Base-by-base conservation (phyloP, 2,888 invertebrate species). In the Apocheima hispidaria region DNA sequence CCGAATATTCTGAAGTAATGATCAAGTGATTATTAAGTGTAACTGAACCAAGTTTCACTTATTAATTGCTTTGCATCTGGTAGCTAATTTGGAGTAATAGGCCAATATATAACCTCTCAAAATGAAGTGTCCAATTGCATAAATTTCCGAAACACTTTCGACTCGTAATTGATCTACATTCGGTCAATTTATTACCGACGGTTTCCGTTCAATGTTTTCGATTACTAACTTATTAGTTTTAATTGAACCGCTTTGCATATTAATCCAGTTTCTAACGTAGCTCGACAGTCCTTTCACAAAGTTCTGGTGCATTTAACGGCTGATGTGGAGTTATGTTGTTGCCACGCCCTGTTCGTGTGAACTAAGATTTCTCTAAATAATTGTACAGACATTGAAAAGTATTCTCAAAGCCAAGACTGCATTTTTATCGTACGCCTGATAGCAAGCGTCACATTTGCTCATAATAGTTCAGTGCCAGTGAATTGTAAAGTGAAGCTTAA, bases 341-440 rank as follows among this genome's bases (percentile, higher is more conserved):
- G 68, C 81, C 84, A 78, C 85, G 78, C 86, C 87, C 74, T 68
- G 63, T 49, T 58, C 49, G 21, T 60, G 71, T 65, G 71, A 60
- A 72, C 68, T 49, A 53, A 63, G 78, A 75, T 83, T 81, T 80
- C 78, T 73, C 78, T 71, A 43, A 44, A 28, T 43, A n/a, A n/a
- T n/a, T n/a, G n/a, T n/a, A n/a, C n/a, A n/a, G n/a, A n/a, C n/a
- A n/a, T n/a, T n/a, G n/a, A n/a, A n/a, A n/a, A n/a, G n/a, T n/a
- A n/a, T n/a, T n/a, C n/a, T n/a, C n/a, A n/a, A n/a, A n/a, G n/a
- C n/a, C n/a, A n/a, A n/a, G n/a, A n/a, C n/a, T n/a, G n/a, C n/a
- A n/a, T n/a, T n/a, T n/a, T n/a, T n/a, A n/a, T n/a, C n/a, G n/a
- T n/a, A n/a, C n/a, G n/a, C n/a, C n/a, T n/a, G n/a, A n/a, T n/a